Evolutionary conservation across 2,797 vertebrate species (phyloP).

Genomic region (Lates japonicus): DNA sequence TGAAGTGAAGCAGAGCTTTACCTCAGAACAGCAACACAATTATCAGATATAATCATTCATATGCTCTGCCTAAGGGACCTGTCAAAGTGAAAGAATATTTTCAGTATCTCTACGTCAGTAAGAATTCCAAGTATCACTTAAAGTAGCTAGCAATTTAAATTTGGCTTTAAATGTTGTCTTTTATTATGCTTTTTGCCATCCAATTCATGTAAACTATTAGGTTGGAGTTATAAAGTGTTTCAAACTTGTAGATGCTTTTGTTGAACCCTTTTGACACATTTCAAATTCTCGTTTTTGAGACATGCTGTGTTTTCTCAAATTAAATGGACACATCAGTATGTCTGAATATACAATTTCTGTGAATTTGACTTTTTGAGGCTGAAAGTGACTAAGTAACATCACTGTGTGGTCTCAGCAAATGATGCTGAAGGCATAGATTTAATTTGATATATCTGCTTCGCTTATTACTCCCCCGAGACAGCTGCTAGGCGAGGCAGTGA

Average conservation of each 20-base stretch:
- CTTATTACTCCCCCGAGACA: constrained; percentile 41
- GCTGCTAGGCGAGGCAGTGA: constrained; percentile 22
- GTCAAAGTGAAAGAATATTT: neutral
- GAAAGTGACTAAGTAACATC: constrained; percentile 5
- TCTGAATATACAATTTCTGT: constrained; percentile 14
- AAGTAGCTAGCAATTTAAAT: neutral
- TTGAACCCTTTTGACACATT: constrained; percentile 2
- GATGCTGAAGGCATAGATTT: constrained; percentile 37
- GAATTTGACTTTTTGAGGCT: constrained; percentile 12
- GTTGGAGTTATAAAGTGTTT: neutral
- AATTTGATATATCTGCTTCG: constrained; percentile 46
- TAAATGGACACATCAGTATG: constrained; percentile 1
- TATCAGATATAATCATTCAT: constrained; percentile 11
- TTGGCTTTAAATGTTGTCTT: neutral
- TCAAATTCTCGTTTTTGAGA: neutral
- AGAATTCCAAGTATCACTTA: neutral
- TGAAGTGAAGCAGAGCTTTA: constrained; percentile 8
- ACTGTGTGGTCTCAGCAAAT: constrained; percentile 27
- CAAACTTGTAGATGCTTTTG: neutral
- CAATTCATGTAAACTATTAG: neutral
- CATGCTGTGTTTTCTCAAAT: neutral
- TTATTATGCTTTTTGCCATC: neutral
- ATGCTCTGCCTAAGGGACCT: neutral
- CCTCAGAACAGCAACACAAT: constrained; percentile 3
- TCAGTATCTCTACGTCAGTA: neutral